Percentiles rank a stretch among this genome's conserved stretches.
Conservation (phyloP, 2,113 vertebrate genomes). For the Cercocebus atys region DNA sequence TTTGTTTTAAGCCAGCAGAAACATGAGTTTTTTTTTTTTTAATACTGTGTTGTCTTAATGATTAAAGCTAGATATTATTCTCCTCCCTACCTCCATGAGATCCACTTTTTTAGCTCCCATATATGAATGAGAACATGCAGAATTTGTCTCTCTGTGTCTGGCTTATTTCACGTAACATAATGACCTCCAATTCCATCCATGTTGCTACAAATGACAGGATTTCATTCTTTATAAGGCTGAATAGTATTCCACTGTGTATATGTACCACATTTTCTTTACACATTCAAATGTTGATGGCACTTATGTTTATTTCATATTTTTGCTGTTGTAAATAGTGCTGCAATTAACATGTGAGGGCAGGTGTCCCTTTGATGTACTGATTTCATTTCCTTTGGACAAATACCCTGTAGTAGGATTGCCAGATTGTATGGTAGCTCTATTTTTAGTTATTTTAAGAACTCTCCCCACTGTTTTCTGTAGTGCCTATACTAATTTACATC, state of each 20-base stretch:
- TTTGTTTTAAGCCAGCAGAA: conserved; percentile 41
- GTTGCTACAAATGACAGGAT: neutral
- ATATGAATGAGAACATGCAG: neutral
- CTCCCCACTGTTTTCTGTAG: neutral
- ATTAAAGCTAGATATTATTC: neutral
- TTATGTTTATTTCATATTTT: neutral
- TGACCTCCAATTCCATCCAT: neutral
- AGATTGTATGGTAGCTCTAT: neutral
- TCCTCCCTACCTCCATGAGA: neutral
- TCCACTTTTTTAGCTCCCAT: neutral
- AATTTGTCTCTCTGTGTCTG: neutral
- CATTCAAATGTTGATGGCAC: neutral
- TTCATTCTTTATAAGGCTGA: neutral
- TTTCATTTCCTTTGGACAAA: neutral
- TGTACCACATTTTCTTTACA: neutral
- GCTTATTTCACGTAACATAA: neutral
- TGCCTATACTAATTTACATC: neutral
- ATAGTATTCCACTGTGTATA: neutral
- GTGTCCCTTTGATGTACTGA: neutral
- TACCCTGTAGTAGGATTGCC: neutral
- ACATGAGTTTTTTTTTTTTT: neutral
- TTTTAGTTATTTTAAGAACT: neutral
- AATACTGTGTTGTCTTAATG: neutral
- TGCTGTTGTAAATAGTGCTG: neutral
- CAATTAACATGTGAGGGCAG: neutral